phyloP scores from a whole-genome alignment of 2,888 invertebrate species.

The Tribolium freemani region DNA sequence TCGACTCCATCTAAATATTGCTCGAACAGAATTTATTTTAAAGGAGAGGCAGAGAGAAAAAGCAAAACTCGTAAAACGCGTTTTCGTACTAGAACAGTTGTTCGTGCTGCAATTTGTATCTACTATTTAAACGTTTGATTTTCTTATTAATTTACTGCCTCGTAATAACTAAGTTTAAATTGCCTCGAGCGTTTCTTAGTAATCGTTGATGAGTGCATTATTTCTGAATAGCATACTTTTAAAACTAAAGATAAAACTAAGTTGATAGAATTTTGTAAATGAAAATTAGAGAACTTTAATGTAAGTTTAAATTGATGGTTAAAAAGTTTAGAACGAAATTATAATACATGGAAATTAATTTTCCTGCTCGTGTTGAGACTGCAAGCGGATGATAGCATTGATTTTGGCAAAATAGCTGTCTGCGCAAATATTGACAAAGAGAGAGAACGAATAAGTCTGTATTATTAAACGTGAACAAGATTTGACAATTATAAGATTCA shows the following conservation, averaged over 20 bases:
- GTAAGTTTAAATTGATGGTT: conserved; percentile 25
- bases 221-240: conserved; percentile 1
- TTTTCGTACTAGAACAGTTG: too few species aligned
- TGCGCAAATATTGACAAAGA: conserved; percentile 42
- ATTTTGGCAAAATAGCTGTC: conserved; percentile 42
- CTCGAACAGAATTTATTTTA: too few species aligned
- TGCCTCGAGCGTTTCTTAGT: background rate
- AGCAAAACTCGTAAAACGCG: too few species aligned
- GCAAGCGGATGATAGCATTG: conserved; percentile 41
- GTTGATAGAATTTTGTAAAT: conserved; percentile 4
- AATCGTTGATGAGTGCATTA: background rate
- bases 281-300: conserved; percentile 25
- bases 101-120: too few species aligned
- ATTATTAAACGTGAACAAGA: background rate
- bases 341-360: conserved; percentile 39
- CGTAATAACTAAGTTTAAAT: background rate
- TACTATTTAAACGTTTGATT: background rate
- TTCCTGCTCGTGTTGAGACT: conserved; percentile 29
- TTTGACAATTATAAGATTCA: background rate
- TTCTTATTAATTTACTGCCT: background rate
- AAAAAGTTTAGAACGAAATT: conserved; percentile 34
- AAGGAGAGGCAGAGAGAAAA: too few species aligned
- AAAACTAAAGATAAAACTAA: conserved; percentile 5
- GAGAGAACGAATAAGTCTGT: conserved; percentile 17
- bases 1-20: background rate